These are phyloP conservation scores for Ambastaia sidthimunki DNA, from an alignment of 2,797 vertebrate genomes.

Conservation along the genomic window DNA sequence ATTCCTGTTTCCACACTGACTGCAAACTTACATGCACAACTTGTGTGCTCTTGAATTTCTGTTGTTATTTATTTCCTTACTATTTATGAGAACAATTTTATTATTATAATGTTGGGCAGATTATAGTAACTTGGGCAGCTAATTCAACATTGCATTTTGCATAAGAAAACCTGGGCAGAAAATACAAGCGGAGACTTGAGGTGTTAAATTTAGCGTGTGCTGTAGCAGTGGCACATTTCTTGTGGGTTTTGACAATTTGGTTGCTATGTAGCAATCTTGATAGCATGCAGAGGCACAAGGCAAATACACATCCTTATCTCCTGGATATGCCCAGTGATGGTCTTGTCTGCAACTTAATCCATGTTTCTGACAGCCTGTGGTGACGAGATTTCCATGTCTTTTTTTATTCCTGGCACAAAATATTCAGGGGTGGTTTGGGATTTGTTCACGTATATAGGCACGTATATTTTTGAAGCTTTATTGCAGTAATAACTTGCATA, in stretches of 20 bases:
- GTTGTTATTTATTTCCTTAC: conserved; percentile 4
- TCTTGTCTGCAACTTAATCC: conserved; percentile 40
- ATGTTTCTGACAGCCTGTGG: conserved; percentile 46
- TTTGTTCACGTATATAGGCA: not conserved
- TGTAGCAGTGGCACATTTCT: conserved; percentile 23
- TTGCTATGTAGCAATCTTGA: conserved; percentile 26
- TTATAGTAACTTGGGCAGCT: conserved; percentile 30
- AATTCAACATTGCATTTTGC: conserved; percentile 28
- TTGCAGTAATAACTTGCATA: not conserved
- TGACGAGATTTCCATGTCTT: conserved; percentile 46
- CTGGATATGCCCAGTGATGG: conserved; percentile 34
- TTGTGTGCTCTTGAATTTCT: not conserved
- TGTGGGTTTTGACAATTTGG: conserved; percentile 39
- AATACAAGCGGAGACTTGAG: not conserved
- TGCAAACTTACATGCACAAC: not conserved
- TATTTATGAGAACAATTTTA: not conserved
- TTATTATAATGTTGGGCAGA: not conserved
- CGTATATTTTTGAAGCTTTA: conserved; percentile 2
- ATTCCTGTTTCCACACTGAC: conserved; percentile 1
- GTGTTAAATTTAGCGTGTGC: conserved; percentile 25
- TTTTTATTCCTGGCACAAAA: conserved; percentile 15
- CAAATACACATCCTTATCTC: conserved; percentile 45
- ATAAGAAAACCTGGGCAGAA: conserved; percentile 22
- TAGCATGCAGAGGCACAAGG: conserved; percentile 34
- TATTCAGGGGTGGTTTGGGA: conserved; percentile 1